Evolutionary conservation across 2,888 invertebrate genomes (phyloP).

Genomic region (Thymelicus lineola): DNA sequence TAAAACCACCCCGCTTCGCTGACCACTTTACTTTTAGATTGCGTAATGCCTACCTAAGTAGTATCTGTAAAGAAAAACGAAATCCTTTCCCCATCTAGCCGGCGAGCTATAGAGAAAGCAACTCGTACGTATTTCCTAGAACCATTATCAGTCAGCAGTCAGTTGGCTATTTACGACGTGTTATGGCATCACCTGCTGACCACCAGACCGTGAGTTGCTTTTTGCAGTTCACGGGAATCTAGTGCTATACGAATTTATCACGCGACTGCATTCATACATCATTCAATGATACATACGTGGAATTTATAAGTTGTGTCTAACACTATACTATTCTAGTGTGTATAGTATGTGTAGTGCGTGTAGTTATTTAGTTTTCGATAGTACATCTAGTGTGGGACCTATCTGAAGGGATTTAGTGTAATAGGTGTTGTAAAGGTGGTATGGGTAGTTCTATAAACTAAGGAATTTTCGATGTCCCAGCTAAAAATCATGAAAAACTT

Average conservation of each 20-base stretch:
- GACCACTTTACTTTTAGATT: too few relatives aligned
- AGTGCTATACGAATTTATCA: conserved; percentile 46
- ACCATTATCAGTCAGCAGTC: conserved; percentile 25
- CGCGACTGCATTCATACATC: conserved; percentile 44
- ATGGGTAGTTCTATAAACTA: too few relatives aligned
- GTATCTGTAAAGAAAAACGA: conserved; percentile 1
- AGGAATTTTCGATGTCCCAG: too few relatives aligned
- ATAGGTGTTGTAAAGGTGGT: too few relatives aligned
- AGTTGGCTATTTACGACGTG: conserved; percentile 43
- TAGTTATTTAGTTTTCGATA: too few relatives aligned
- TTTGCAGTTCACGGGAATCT: conserved; percentile 29
- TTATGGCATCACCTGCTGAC: conserved; percentile 42
- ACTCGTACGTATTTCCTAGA: conserved; percentile 24
- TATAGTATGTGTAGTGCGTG: too few relatives aligned
- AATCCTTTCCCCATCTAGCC: conserved; percentile 3
- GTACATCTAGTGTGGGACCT: too few relatives aligned
- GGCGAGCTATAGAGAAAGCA: conserved; percentile 17
- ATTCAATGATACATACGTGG: conserved; percentile 2
- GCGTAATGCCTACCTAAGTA: not conserved
- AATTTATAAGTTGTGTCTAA: not conserved
- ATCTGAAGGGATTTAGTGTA: too few relatives aligned
- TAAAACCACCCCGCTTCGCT: too few relatives aligned
- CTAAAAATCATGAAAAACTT: too few relatives aligned
- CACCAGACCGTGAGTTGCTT: conserved; percentile 34
- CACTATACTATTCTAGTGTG: too few relatives aligned